These are phyloP conservation scores for Troides oblongomaculatus DNA, from an alignment of 2,888 invertebrate species.

Conservation along the genomic window DNA sequence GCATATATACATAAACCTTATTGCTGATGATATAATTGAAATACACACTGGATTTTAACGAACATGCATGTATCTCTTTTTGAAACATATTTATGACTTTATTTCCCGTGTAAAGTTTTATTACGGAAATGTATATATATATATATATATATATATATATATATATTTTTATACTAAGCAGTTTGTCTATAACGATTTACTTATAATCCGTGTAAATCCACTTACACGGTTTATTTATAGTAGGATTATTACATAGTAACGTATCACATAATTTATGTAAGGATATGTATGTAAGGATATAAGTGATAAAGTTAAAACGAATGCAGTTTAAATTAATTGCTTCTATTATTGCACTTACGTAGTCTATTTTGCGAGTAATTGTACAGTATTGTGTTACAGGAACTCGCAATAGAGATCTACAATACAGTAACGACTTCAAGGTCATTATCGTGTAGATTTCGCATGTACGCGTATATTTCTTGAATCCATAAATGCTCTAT, in stretches of 20 bases:
- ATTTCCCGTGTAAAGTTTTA: not conserved
- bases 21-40: slow-evolving; percentile 7
- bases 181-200: not conserved
- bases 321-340: not conserved
- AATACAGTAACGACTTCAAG: slow-evolving; percentile 8
- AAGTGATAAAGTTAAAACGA: not conserved
- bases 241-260: not conserved
- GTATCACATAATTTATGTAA: not conserved
- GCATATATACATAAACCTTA: slow-evolving; percentile 4
- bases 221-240: not conserved
- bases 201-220: not conserved
- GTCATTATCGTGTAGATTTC: not conserved
- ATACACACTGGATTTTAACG: not conserved
- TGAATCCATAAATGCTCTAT: not conserved
- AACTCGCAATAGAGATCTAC: slow-evolving; percentile 11
- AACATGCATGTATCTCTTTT: not conserved
- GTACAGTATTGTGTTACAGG: slow-evolving; percentile 9
- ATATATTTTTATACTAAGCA: not conserved
- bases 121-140: not conserved
- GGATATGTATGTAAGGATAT: not conserved
- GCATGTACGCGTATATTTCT: not conserved
- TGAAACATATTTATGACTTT: not conserved
- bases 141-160: not conserved
- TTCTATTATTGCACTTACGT: not conserved
- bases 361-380: slow-evolving; percentile 1